Evolutionary conservation across 2,797 vertebrate species (phyloP), one percentile per base, ranked within the genome.

Genomic region (Lepus townsendii): DNA sequence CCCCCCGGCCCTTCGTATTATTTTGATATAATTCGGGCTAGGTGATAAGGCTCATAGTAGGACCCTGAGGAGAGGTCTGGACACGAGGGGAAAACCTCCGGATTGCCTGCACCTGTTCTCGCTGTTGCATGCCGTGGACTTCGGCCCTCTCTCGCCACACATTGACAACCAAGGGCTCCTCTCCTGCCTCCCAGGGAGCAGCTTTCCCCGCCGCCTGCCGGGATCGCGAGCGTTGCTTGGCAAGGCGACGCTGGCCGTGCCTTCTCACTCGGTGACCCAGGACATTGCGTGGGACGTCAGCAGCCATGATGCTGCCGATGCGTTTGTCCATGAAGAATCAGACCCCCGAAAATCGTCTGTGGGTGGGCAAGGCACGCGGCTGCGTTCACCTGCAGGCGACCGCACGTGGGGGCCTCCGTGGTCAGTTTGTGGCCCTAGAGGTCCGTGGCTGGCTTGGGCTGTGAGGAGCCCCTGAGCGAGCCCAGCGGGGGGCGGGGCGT

Each of bases 171-270:
- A 6, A 0, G 0, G 79, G 24, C 66, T 77, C 38, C 69, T 10
- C 0, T 0, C 17, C 7, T 2, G 30, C 17, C 17, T 82, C 91
- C 60, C n/a, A 1, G 50, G 6, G 32, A 52, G 57, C 63, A 2
- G 14, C 24, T 32, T 38, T 32, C 7, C 60, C 20, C 7, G 2
- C 12, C 0, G 3, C 60, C 17, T 5, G 1, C 2, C 20, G 27
- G 47, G 9, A 0, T 30, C 7, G 2, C 2, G 47, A 88, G 7
- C 17, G 1, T 4, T 0, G 0, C 3, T 54, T 27, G 2, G 2
- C 4, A n/a, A 54, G 27, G 30, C 20, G 14, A 7, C 0, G 0
- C 11, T 3, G n/a, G 83, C 32, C 19, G 30, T 30, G 63, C 75
- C 32, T 66, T 78, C 69, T 85, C 32, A 22, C 4, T 60, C 85